Evolutionary conservation across 1,140 invertebrate genomes (phyloP), one percentile per base, ranked within the genome.

Genomic region (Dysdera silvatica): DNA sequence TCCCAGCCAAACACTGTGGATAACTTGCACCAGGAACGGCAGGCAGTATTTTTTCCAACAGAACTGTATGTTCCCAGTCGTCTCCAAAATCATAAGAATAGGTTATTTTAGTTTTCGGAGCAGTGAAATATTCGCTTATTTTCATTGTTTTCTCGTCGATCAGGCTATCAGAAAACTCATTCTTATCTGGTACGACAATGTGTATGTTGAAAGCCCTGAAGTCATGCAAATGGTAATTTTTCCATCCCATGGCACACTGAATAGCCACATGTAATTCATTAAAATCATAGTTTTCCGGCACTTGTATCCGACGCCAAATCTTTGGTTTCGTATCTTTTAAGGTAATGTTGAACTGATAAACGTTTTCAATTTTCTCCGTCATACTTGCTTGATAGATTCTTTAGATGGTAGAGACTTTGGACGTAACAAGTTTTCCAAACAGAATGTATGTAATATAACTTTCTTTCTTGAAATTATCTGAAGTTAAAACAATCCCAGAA

Each of bases 261-360:
- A 56, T 43, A n/a, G 54, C 24, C 3, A 24, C 28, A 28, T 43
- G 53, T 5, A 55, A 16, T 31, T 55, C 12, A 28, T 28, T 24
- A 18, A 55, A 55, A 29, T 12, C 43, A 16, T 24, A 40, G 43
- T 41, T 16, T 2, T 16, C 24, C n/a, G 53, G 37, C 14, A 55
- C 37, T 55, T 55, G 35, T 41, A 55, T 55, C 12, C 53, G 53
- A 14, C 53, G 53, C 53, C 53, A 55, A 28, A 55, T 55, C 28
- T 6, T 1, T 41, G 53, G 53, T 28, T 43, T 24, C 3, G 33
- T 41, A 7, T 5, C n/a, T 18, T 55, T 55, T n/a, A 55, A 43
- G 20, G 53, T 35, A n/a, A 55, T 55, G n/a, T 55, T 55, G 4
- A 55, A 43, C 31, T 55, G 53, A 55, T 41, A 55, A 28, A 55